Percentiles rank a stretch among this genome's conserved stretches.
Evolutionary conservation across 2,113 vertebrate species (phyloP).

Genomic region (Nothobranchius kuhntae): DNA sequence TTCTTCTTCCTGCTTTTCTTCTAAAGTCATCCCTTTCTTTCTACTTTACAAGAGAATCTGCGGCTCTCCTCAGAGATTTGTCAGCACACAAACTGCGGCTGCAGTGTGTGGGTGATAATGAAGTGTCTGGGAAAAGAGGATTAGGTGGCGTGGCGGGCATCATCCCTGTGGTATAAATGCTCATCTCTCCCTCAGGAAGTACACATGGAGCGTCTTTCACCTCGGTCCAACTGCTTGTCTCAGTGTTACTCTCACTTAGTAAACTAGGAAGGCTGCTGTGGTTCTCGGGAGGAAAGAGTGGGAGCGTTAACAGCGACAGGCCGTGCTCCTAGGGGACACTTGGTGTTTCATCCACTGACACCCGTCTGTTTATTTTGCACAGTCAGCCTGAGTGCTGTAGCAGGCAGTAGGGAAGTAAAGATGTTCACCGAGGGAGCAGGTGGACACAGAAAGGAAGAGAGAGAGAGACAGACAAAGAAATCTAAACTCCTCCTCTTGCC

Average conservation of each 20-base stretch:
- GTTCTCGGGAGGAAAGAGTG: slow-evolving; percentile 59
- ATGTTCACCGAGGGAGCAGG: slow-evolving; percentile 72
- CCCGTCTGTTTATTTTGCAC: slow-evolving; percentile 67
- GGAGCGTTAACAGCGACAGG: slow-evolving; percentile 38
- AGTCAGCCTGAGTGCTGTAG: slow-evolving; percentile 58
- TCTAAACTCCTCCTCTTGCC: slow-evolving; percentile 58
- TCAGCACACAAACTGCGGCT: slow-evolving; percentile 51
- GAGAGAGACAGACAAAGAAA: slow-evolving; percentile 31
- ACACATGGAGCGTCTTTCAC: slow-evolving; percentile 59
- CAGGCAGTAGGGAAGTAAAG: slow-evolving; percentile 64
- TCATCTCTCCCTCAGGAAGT: slow-evolving; percentile 70
- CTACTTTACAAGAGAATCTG: slow-evolving; percentile 33
- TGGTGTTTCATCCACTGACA: slow-evolving; percentile 63
- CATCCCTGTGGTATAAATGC: slow-evolving; percentile 65
- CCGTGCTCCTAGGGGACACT: slow-evolving; percentile 51
- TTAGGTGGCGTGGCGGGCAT: slow-evolving; percentile 71
- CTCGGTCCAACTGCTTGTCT: slow-evolving; percentile 55
- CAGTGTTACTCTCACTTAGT: slow-evolving; percentile 55
- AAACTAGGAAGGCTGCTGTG: slow-evolving; percentile 47
- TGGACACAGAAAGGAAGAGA: slow-evolving; percentile 51
- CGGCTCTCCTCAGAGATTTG: slow-evolving; percentile 56
- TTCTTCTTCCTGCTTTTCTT: slow-evolving; percentile 18
- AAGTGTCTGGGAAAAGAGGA: slow-evolving; percentile 76
- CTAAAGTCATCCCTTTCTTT: slow-evolving; percentile 14
- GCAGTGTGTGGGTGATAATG: slow-evolving; percentile 70